Percentiles rank a stretch among this genome's conserved stretches.
Evolutionary conservation across 2,888 invertebrate species (phyloP).

Genomic region (Agrochola litura): DNA sequence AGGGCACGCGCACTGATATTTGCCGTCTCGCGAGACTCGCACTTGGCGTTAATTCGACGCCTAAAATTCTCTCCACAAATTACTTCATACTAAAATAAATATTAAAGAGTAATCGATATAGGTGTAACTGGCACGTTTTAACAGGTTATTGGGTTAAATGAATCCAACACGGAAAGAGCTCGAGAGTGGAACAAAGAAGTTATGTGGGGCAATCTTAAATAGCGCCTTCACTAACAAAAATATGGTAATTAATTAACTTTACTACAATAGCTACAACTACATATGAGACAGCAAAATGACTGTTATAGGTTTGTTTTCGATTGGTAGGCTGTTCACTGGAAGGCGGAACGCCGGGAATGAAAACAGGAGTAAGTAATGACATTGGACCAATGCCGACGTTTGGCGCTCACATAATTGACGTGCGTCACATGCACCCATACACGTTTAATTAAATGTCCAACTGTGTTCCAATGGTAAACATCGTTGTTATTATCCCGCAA

Average conservation of each 20-base stretch:
- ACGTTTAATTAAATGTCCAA: slow-evolving; percentile 74
- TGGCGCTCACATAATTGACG: slow-evolving; percentile 71
- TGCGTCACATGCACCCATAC: slow-evolving; percentile 74
- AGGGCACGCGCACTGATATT: slow-evolving; percentile 53
- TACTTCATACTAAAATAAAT: slow-evolving; percentile 36
- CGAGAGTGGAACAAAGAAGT: slow-evolving; percentile 39
- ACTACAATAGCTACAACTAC: slow-evolving; percentile 15
- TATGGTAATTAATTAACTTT: slow-evolving; percentile 30
- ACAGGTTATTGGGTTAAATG: slow-evolving; percentile 51
- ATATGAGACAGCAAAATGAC: slow-evolving; percentile 32
- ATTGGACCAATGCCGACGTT: slow-evolving; percentile 78
- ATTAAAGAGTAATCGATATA: slow-evolving; percentile 33
- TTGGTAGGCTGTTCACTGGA: slow-evolving; percentile 43
- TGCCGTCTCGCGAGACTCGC: slow-evolving; percentile 47
- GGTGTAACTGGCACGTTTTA: slow-evolving; percentile 32
- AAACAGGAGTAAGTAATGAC: slow-evolving; percentile 63
- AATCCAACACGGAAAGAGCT: slow-evolving; percentile 37
- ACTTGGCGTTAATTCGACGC: slow-evolving; percentile 48
- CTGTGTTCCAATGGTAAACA: slow-evolving; percentile 67
- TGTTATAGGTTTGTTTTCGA: slow-evolving; percentile 24
- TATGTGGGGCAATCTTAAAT: slow-evolving; percentile 43
- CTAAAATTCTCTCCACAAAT: slow-evolving; percentile 37
- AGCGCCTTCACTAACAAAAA: slow-evolving; percentile 20
- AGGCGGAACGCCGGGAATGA: slow-evolving; percentile 49
- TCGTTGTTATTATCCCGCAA: slow-evolving; percentile 66